phyloP scores from a whole-genome alignment of 2,113 vertebrate genomes.

The Gobiocypris rarus region DNA sequence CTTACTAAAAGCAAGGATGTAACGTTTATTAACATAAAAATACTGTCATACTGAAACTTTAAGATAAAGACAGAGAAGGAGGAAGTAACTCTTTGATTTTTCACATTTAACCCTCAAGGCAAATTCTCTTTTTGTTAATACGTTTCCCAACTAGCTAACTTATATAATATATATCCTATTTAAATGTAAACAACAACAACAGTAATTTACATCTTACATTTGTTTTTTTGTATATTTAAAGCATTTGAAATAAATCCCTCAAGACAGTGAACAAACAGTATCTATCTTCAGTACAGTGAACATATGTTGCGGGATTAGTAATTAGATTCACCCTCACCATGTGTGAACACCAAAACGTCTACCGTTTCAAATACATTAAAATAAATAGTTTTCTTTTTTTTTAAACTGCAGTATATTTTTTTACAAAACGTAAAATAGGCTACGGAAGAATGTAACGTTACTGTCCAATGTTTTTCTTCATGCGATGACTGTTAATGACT shows the following conservation, averaged over 20 bases:
- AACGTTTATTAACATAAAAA: background rate
- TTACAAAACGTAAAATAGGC: background rate
- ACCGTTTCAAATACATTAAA: background rate
- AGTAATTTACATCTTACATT: background rate
- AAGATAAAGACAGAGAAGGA: background rate
- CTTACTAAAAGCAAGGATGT: background rate
- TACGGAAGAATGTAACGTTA: background rate
- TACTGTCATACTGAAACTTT: conserved; percentile 17
- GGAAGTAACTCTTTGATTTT: background rate
- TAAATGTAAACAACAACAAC: background rate
- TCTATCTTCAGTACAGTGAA: background rate
- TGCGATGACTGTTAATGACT: background rate
- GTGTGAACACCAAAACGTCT: background rate
- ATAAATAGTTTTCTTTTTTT: background rate
- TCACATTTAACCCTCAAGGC: background rate
- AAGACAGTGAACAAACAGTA: background rate
- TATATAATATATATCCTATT: background rate
- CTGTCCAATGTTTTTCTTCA: background rate
- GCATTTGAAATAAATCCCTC: background rate
- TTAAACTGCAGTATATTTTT: background rate
- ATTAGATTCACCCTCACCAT: conserved; percentile 25
- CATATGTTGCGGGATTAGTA: conserved; percentile 20
- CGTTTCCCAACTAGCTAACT: background rate
- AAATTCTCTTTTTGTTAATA: background rate
- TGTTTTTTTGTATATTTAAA: background rate